Evolutionary conservation across 2,113 vertebrate species (phyloP).

Genomic region (Acrocephalus kingi): DNA sequence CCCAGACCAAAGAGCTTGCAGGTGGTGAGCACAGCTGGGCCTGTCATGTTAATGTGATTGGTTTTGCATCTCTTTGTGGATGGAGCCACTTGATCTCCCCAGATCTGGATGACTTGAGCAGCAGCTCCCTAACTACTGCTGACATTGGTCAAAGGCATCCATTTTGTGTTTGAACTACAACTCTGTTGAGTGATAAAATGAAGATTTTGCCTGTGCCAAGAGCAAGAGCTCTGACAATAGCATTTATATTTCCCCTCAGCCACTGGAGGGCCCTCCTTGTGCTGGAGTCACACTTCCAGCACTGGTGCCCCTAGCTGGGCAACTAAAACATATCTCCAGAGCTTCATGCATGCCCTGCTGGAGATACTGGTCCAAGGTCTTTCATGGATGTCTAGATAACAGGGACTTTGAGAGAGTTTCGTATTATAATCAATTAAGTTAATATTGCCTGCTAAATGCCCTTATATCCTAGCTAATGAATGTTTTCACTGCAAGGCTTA

Average conservation of each 20-base stretch:
- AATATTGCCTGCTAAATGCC: background rate
- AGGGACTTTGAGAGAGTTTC: background rate
- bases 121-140: background rate
- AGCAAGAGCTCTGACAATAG: background rate
- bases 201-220: background rate
- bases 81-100: background rate
- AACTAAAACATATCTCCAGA: background rate
- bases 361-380: background rate
- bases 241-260: background rate
- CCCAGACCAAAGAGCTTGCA: background rate
- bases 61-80: background rate
- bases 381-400: background rate
- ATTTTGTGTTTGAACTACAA: background rate
- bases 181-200: background rate
- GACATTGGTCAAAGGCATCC: background rate
- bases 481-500: background rate
- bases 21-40: background rate
- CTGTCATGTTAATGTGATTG: background rate
- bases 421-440: background rate
- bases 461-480: background rate
- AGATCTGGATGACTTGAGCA: background rate
- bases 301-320: background rate
- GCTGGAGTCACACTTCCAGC: background rate
- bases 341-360: rapidly evolving
- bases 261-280: background rate